Percentiles rank a stretch among this genome's conserved stretches.
These are phyloP conservation scores for Pseudorhombus dupliciocellatus DNA, from an alignment of 2,113 vertebrate genomes.

Conservation along the genomic window DNA sequence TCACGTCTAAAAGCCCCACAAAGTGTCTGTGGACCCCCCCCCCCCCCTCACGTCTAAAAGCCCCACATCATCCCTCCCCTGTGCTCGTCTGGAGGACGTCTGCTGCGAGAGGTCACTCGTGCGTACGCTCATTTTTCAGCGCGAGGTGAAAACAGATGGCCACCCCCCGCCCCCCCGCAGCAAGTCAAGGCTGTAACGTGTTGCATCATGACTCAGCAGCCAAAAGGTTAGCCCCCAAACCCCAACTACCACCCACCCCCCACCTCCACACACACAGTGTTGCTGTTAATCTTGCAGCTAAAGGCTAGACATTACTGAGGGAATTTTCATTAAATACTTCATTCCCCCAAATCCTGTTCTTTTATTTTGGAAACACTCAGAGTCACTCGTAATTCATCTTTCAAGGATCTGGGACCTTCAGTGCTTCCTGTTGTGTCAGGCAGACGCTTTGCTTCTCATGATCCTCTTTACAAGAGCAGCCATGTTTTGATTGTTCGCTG, in stretches of 20 bases:
- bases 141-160: constrained; percentile 66
- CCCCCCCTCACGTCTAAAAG: neutral
- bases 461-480: neutral
- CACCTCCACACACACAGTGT: constrained; percentile 10
- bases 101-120: constrained; percentile 32
- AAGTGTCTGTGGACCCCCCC: no score
- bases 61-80: constrained; percentile 10
- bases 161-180: constrained; percentile 45
- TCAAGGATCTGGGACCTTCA: neutral
- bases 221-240: constrained; percentile 10
- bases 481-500: constrained; percentile 14
- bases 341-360: constrained; percentile 26
- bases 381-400: constrained; percentile 22
- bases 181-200: constrained; percentile 15
- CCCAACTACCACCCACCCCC: neutral
- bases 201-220: constrained; percentile 56
- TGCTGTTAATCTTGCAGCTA: constrained; percentile 47
- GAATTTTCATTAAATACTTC: constrained; percentile 36
- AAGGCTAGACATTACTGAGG: constrained; percentile 45
- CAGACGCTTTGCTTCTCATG: constrained; percentile 4
- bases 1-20: no score
- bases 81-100: constrained; percentile 51
- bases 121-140: constrained; percentile 37
- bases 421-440: constrained; percentile 21
- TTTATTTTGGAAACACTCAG: constrained; percentile 61